A percentile compares a stretch with the other conserved stretches of the same genome.
Evolutionary conservation across 2,113 vertebrate species (phyloP).

Genomic region (Platycercus adscitus): DNA sequence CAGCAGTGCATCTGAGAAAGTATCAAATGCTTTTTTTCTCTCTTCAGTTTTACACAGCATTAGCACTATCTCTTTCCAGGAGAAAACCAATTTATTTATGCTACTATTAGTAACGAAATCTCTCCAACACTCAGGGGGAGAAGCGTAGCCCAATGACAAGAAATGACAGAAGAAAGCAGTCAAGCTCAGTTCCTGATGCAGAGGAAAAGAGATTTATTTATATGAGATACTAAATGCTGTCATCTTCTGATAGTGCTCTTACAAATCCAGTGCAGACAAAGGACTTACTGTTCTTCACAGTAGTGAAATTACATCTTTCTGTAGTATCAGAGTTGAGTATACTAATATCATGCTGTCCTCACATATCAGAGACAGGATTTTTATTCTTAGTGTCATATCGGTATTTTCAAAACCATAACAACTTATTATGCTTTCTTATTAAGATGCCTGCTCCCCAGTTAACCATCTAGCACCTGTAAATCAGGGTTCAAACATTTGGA

Average conservation of each 20-base stretch:
- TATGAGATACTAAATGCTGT: background rate
- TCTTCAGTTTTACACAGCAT: background rate
- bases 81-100: background rate
- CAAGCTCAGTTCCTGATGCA: background rate
- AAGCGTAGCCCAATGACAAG: background rate
- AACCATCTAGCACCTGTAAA: background rate
- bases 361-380: background rate
- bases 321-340: background rate
- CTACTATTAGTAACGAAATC: background rate
- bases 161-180: background rate
- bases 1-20: background rate
- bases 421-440: background rate
- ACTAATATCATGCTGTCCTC: background rate
- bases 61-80: background rate
- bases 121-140: background rate
- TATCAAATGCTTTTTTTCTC: background rate
- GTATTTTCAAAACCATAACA: background rate
- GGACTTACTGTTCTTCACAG: background rate
- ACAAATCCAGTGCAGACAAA: background rate
- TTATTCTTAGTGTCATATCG: background rate
- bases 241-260: background rate
- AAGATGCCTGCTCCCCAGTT: background rate
- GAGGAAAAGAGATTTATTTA: background rate
- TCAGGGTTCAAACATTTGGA: background rate
- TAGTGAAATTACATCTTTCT: background rate